Evolutionary conservation across 2,113 vertebrate genomes (phyloP), one percentile per base, ranked within the genome.

Genomic region (Cynocephalus volans): DNA sequence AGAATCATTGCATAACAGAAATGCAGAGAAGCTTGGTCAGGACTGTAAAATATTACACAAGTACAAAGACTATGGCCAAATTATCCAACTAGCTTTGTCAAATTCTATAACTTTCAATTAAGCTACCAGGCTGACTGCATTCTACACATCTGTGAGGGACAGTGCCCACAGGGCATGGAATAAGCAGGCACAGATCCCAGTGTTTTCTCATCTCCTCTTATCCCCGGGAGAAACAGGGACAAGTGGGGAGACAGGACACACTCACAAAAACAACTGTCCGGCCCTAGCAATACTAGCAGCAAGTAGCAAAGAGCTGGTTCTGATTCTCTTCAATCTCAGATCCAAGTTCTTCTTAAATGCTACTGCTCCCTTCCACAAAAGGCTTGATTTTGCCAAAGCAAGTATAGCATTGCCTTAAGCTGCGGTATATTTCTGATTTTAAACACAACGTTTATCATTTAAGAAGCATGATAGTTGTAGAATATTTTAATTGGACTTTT

Each of bases 361-460:
- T 70, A 26, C 5, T 21, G 15, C 3, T 50, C 31, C 41, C 60
- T 3, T 65, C 36, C 21, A 11, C 0, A 19, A 36, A 28, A 67
- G 5, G 62, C 5, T 91, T 85, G 12, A 54, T 90, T 88, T 92
- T 92, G 52, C 50, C 64, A 69, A 54, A 85, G 31, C 5, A 1
- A 96, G 2, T 12, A 33, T 23, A 54, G 56, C 15, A 24, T 77
- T 67, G 9, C 77, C 54, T 67, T 67, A 58, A 70, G 11, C 76
- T 65, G 50, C 12, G 52, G 84, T 41, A 82, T 8, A 10, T 23
- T 92, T 92, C 69, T 4, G 11, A 92, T 72, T 94, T 81, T 48
- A 80, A 95, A 92, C 33, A 75, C 58, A 65, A 64, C 75, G 6
- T 86, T 92, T 94, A 31, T 70, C 41, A n/a, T 70, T 84, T 95